Conservation (phyloP, 64 coral and sea anemone species). For the Actinia equina region DNA sequence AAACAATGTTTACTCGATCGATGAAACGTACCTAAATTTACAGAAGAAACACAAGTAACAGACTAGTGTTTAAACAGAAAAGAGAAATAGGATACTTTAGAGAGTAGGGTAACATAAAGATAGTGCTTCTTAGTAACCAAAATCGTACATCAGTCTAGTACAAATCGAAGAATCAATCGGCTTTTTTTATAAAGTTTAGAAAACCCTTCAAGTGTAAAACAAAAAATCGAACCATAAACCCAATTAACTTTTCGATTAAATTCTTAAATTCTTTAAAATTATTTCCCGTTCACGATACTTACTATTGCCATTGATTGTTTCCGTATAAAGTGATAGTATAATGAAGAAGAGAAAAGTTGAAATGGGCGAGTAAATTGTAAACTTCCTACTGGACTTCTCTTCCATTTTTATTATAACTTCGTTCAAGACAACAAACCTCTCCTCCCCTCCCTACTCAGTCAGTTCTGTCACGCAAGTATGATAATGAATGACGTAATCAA, state of each 20-base stretch:
- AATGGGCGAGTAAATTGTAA: not conserved
- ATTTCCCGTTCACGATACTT: not conserved
- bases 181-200: not conserved
- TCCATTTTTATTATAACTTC: not conserved
- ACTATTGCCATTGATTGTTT: not conserved
- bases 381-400: constrained; percentile 5
- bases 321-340: not conserved
- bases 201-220: not conserved
- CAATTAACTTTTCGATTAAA: not conserved
- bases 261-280: not conserved
- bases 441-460: not conserved
- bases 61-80: not conserved
- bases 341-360: not conserved
- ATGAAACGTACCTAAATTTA: not conserved
- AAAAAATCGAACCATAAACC: not conserved
- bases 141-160: not conserved
- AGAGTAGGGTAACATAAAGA: not conserved
- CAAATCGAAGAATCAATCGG: not conserved
- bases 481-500: not conserved
- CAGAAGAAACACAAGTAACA: not conserved
- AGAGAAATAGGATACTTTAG: not conserved
- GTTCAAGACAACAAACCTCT: not conserved
- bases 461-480: not conserved
- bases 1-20: not conserved
- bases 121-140: not conserved